phyloP scores from a whole-genome alignment of 2,113 vertebrate genomes.

The Tor tambroides region DNA sequence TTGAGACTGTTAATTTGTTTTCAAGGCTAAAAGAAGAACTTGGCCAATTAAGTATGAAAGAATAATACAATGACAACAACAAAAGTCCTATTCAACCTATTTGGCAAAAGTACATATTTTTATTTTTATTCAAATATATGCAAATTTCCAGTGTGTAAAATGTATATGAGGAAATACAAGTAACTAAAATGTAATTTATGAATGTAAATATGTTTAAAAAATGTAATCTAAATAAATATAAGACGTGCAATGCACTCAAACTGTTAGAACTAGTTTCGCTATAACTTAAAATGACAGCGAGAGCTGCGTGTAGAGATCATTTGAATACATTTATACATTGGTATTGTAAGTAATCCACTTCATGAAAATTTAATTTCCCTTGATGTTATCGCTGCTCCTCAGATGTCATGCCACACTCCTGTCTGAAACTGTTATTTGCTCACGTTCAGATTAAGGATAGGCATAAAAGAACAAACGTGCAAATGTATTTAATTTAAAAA shows the following conservation, averaged over 20 bases:
- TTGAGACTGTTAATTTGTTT: slow-evolving; percentile 7
- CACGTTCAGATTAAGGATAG: neutral
- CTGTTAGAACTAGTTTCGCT: neutral
- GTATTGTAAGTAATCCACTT: neutral
- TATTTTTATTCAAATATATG: neutral
- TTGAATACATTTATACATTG: slow-evolving; percentile 27
- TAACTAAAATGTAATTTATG: neutral
- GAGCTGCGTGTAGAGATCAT: neutral
- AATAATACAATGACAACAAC: neutral
- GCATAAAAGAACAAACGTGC: neutral
- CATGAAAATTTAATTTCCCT: slow-evolving; percentile 9
- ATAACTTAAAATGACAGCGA: neutral
- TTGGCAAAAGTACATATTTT: neutral
- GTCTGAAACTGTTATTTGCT: neutral
- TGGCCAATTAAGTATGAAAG: neutral
- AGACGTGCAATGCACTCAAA: neutral
- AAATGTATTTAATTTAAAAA: neutral
- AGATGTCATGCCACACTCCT: neutral
- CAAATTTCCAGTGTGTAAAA: neutral
- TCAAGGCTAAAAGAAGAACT: neutral
- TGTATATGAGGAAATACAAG: neutral
- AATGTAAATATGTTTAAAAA: no score
- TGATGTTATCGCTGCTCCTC: slow-evolving; percentile 4
- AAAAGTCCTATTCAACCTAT: neutral
- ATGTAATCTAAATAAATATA: neutral